These are phyloP conservation scores for Champsocephalus gunnari DNA, from an alignment of 2,797 vertebrate species.

Conservation along the genomic window DNA sequence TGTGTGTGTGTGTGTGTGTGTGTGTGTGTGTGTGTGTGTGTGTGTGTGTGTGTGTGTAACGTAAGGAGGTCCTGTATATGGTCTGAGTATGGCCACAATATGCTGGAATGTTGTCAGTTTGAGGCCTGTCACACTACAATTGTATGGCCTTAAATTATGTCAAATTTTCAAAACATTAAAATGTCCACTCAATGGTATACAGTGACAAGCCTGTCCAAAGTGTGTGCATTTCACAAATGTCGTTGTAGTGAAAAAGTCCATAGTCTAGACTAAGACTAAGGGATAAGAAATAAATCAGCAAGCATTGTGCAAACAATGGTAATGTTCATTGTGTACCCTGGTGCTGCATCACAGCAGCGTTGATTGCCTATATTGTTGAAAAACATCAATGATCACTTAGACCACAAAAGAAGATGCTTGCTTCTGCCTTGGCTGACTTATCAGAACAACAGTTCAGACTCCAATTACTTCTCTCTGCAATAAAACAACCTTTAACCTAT, in stretches of 20 bases:
- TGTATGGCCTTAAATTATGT: not conserved
- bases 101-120: not conserved
- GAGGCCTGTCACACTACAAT: not conserved
- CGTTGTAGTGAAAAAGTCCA: not conserved
- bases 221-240: constrained; percentile 6
- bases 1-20: too few species aligned
- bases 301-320: constrained; percentile 6
- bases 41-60: constrained; percentile 1
- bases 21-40: too few species aligned
- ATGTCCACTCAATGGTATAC: constrained; percentile 8
- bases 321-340: not conserved
- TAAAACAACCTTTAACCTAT: constrained; percentile 65
- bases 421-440: constrained; percentile 14
- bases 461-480: constrained; percentile 17
- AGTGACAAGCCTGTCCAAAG: not conserved
- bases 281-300: not conserved
- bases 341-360: too few species aligned
- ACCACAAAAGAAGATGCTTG: not conserved
- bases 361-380: not conserved
- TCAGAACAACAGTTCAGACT: constrained; percentile 38
- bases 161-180: constrained; percentile 4
- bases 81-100: not conserved
- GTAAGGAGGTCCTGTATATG: constrained; percentile 17
- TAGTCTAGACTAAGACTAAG: not conserved
- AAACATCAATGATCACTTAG: not conserved